Base-by-base conservation (phyloP, 2,797 vertebrate species). In the Anabas testudineus region DNA sequence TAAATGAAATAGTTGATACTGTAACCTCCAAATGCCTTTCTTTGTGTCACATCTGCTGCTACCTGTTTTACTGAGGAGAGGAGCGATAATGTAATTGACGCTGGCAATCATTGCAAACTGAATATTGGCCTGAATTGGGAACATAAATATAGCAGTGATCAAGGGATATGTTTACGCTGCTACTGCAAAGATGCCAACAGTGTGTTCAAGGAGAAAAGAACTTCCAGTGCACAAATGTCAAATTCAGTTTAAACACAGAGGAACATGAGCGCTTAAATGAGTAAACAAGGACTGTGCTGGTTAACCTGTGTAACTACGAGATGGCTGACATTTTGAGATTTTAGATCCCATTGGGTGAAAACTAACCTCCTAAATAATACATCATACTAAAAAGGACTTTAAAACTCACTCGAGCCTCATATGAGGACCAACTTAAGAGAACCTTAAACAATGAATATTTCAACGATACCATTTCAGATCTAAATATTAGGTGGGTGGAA, bases 61-160 rank as follows among this genome's bases (percentile, higher is more conserved):
- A 30, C 18, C 22, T 16, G 22, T 57, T 55, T 55, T 14, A 51
- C 62, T 1, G 43, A 70, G 52, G 22, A 64, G 62, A 76, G 43
- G 46, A 80, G 51, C 41, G 24, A 64, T 71, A 71, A 59, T 66
- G 71, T 79, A 67, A 87, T 83, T 86, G 73, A 65, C 78, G 43
- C 77, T 75, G 79, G 52, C 78, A 73, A 46, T 52, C 39, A 52
- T 37, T 88, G 49, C 30, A 52, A 74, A 71, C 58, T 59, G 70
- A 86, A 79, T 66, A 72, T 78, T 60, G 80, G 68, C 66, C 67
- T 22, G 60, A 64, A 78, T 80, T 63, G 58, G 78, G 63, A 78
- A 87, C 86, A 89, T 75, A 84, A 80, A 70, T 76, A 73, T 70
- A 60, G 65, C 58, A 49, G 52, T 59, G 84, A 55, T 84, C 63